phyloP scores from a whole-genome alignment of 92 coral and sea anemone genomes.

The Bergia puertoricense region DNA sequence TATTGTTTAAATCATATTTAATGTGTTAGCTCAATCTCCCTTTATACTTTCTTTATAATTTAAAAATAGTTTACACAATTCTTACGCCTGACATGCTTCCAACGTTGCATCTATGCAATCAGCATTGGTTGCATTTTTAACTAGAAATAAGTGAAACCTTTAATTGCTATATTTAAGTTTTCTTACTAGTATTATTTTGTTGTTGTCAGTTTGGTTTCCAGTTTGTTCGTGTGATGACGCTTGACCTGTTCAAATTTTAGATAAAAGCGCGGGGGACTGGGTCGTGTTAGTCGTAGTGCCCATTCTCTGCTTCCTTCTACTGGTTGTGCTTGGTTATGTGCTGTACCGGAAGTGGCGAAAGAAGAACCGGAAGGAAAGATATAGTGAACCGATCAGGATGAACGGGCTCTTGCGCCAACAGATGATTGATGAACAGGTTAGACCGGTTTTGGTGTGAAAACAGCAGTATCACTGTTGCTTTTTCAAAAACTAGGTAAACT shows the following conservation, averaged over 20 bases:
- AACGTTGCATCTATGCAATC: too few relatives aligned
- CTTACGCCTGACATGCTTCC: too few relatives aligned
- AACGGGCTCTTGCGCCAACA: constrained; percentile 24
- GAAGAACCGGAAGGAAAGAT: constrained; percentile 19
- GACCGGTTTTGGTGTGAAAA: not conserved
- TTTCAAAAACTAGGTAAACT: too few relatives aligned
- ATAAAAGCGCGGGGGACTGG: constrained; percentile 49
- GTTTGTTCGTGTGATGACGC: not conserved
- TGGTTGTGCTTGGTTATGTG: constrained; percentile 49
- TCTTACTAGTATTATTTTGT: too few relatives aligned
- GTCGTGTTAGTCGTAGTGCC: constrained; percentile 69
- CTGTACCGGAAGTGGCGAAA: constrained; percentile 60
- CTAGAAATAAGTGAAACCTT: too few relatives aligned
- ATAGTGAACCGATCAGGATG: constrained; percentile 23
- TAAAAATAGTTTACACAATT: too few relatives aligned
- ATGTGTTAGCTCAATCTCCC: too few relatives aligned
- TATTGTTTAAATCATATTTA: too few relatives aligned
- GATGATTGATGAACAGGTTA: constrained; percentile 31
- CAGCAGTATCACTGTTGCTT: not conserved
- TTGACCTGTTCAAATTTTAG: constrained; percentile 40
- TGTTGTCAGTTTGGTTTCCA: not conserved
- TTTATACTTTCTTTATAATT: too few relatives aligned
- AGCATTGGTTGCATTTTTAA: too few relatives aligned
- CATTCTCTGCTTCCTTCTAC: constrained; percentile 51
- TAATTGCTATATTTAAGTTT: too few relatives aligned